Evolutionary conservation across 2,888 invertebrate genomes (phyloP).

Genomic region (Lottia gigantea): DNA sequence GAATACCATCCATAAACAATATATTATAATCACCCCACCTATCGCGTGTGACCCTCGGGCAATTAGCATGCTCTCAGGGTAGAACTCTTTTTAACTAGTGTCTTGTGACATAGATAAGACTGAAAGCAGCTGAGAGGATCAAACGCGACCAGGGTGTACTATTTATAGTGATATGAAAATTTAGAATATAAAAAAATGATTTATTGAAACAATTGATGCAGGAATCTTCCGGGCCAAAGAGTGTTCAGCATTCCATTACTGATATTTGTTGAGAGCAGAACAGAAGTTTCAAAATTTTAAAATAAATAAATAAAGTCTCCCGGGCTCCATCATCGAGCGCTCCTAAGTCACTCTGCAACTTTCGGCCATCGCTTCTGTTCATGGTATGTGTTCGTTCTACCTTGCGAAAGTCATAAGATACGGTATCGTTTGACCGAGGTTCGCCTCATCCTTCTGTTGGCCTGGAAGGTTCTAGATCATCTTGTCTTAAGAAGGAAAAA

Average conservation of each 20-base stretch:
- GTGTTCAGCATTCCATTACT: constrained; percentile 58
- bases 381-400: constrained; percentile 28
- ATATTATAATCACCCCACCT: constrained; percentile 21
- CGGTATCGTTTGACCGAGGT: constrained; percentile 8
- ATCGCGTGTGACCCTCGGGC: constrained; percentile 15
- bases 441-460: constrained; percentile 39
- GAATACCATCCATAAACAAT: constrained; percentile 20
- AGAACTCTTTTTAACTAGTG: constrained; percentile 33
- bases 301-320: constrained; percentile 20
- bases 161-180: constrained; percentile 18
- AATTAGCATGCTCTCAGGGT: constrained; percentile 34
- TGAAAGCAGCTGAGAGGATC: constrained; percentile 12
- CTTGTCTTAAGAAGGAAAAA: constrained; percentile 3
- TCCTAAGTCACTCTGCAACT: constrained; percentile 9
- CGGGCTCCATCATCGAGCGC: constrained; percentile 27
- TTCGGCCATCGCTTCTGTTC: constrained; percentile 26
- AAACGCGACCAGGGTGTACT: constrained; percentile 18
- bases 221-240: constrained; percentile 59
- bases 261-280: constrained; percentile 19
- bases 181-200: constrained; percentile 15
- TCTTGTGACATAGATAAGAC: constrained; percentile 21
- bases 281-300: constrained; percentile 18
- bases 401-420: constrained; percentile 22
- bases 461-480: constrained; percentile 38
- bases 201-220: constrained; percentile 22